Evolutionary conservation across 1,140 invertebrate genomes (phyloP), one percentile per base, ranked within the genome.

Genomic region (Solenopsis invicta): DNA sequence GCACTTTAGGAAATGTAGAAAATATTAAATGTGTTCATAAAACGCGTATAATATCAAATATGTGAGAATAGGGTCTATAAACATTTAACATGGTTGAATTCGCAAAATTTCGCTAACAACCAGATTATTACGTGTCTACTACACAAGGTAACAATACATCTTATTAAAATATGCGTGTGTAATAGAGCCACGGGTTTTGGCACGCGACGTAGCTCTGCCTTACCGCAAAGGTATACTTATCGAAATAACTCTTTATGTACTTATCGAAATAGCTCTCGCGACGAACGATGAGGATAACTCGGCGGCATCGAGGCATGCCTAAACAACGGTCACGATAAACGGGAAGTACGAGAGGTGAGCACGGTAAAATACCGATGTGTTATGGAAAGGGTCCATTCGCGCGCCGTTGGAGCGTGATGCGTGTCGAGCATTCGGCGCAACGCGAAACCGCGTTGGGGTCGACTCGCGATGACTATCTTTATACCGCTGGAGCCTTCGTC

Each of bases 401-500:
- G n/a, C n/a, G 82, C 82, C 16, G 67, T 82, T 72, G 41, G 37
- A 82, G 24, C 37, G 34, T 37, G n/a, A 45, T 85, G 72, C 82
- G 72, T 85, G 82, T 37, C 72, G 82, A 29, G 59, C 48, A 85
- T 89, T 89, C 34, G 87, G 64, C 67, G 74, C 56, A 85, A 72
- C 34, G 54, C 52, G 45, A 88, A 81, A 62, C 54, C 41, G 56
- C 72, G 76, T 61, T 74, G 76, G 86, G 59, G 74, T 64, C 37
- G 56, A 72, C 80, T 61, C 12, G 75, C 59, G 21, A 84, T 87
- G 85, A 74, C 66, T 87, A 87, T 90, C 85, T 84, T 84, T 64
- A 54, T 74, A 77, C 71, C 52, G 50, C 52, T 16, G 72, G 52
- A 24, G 64, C 78, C 21, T 84, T 77, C 77, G 77, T 81, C 77